Conservation (phyloP, 1,140 invertebrate species). For the Megalonaias nervosa region DNA sequence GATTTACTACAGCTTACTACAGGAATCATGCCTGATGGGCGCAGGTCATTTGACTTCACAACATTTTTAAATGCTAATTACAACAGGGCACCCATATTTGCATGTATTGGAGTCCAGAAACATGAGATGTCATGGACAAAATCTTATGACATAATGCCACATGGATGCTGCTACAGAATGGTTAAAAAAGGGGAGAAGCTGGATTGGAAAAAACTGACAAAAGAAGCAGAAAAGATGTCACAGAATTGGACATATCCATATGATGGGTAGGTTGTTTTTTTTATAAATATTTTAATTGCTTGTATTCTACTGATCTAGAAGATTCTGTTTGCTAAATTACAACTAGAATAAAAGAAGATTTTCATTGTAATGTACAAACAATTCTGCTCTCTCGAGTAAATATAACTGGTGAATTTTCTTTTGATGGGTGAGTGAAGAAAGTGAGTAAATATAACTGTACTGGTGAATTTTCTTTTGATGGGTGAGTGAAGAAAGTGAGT, state of each 20-base stretch:
- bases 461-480: not conserved
- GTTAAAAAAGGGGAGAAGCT: constrained; percentile 37
- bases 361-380: too few relatives aligned
- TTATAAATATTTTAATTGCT: too few relatives aligned
- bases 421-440: not conserved
- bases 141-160: constrained; percentile 58
- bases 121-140: constrained; percentile 62
- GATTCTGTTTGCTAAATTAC: too few relatives aligned
- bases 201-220: constrained; percentile 39
- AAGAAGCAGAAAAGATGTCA: constrained; percentile 41
- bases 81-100: constrained; percentile 58
- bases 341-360: too few relatives aligned
- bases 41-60: constrained; percentile 57
- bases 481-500: not conserved
- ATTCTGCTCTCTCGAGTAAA: too few relatives aligned
- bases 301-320: too few relatives aligned
- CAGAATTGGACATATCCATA: constrained; percentile 56
- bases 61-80: constrained; percentile 63
- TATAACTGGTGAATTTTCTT: not conserved
- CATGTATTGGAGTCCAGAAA: constrained; percentile 66
- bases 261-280: constrained; percentile 37
- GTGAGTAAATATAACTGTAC: not conserved
- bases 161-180: constrained; percentile 61
- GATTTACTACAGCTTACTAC: constrained; percentile 49
- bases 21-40: constrained; percentile 46